Conservation (phyloP, 2,797 vertebrate species). For the Lepilemur septentrionalis region DNA sequence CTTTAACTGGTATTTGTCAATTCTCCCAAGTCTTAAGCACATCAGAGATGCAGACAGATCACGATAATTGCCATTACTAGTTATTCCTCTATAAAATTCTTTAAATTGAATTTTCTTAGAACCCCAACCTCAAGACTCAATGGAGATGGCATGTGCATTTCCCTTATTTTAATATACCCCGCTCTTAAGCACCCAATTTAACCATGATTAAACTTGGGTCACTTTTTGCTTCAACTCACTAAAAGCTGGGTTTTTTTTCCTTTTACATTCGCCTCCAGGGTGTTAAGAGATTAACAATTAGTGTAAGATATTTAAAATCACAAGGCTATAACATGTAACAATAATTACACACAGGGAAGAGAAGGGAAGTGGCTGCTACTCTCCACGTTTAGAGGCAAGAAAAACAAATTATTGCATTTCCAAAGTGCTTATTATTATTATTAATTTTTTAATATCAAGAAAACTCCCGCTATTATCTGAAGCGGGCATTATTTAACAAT, state of each 20-base stretch:
- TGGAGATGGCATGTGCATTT: not conserved
- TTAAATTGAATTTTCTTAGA: slow-evolving; percentile 31
- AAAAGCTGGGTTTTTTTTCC: not conserved
- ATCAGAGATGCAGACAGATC: not conserved
- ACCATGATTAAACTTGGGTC: slow-evolving; percentile 50
- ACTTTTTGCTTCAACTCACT: slow-evolving; percentile 55
- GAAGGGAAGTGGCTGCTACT: not conserved
- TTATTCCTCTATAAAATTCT: not conserved
- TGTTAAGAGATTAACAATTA: slow-evolving; percentile 56
- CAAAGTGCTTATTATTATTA: slow-evolving; percentile 23
- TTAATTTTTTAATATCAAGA: slow-evolving; percentile 50
- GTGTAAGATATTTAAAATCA: slow-evolving; percentile 64
- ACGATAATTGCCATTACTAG: not conserved
- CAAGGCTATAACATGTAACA: slow-evolving; percentile 32
- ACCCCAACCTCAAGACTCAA: not conserved
- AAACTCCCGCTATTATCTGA: not conserved
- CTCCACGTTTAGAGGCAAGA: slow-evolving; percentile 17
- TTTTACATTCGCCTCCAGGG: slow-evolving; percentile 42
- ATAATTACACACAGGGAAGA: slow-evolving; percentile 16
- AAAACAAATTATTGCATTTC: slow-evolving; percentile 48
- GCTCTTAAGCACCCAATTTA: slow-evolving; percentile 47
- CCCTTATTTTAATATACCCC: not conserved
- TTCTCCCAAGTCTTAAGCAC: not conserved
- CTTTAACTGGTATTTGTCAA: not conserved
- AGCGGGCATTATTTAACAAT: slow-evolving; percentile 34